Percentiles rank a stretch among this genome's conserved stretches.
phyloP scores from a whole-genome alignment of 2,888 invertebrate species.

The Latrodectus hesperus region DNA sequence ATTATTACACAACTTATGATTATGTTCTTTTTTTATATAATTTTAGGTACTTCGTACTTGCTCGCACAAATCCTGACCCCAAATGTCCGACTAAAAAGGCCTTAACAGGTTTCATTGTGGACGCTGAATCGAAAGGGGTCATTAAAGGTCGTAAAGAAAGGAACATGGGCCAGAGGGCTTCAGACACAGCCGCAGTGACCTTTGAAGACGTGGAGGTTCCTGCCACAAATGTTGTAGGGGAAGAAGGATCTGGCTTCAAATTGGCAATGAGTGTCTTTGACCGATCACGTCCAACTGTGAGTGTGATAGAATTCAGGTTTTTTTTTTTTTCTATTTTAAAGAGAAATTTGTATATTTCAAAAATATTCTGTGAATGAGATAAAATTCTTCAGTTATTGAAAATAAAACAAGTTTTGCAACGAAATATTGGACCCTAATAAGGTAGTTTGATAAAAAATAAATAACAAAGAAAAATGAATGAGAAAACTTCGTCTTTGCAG shows the following conservation, averaged over 20 bases:
- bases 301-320: conserved; percentile 60
- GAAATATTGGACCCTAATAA: too few relatives aligned
- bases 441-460: too few relatives aligned
- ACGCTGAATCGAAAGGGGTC: conserved; percentile 89
- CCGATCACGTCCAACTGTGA: conserved; percentile 91
- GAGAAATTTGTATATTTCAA: too few relatives aligned
- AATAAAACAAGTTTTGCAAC: too few relatives aligned
- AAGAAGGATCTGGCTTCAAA: conserved; percentile 95
- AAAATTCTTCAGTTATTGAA: too few relatives aligned
- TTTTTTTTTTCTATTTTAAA: too few relatives aligned
- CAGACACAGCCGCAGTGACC: conserved; percentile 91
- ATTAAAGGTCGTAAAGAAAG: conserved; percentile 93
- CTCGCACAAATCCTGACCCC: conserved; percentile 93
- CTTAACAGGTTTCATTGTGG: conserved; percentile 97
- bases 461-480: too few relatives aligned
- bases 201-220: conserved; percentile 98
- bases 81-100: conserved; percentile 92
- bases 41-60: conserved; percentile 89
- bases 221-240: conserved; percentile 86
- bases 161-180: conserved; percentile 97
- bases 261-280: conserved; percentile 98
- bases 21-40: background rate
- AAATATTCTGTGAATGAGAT: too few relatives aligned
- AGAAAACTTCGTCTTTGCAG: too few relatives aligned
- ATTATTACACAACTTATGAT: too few relatives aligned